Percentiles rank a stretch among this genome's conserved stretches.
Conservation (phyloP, 2,888 invertebrate species). For the Lasioglossum oenotherae region DNA sequence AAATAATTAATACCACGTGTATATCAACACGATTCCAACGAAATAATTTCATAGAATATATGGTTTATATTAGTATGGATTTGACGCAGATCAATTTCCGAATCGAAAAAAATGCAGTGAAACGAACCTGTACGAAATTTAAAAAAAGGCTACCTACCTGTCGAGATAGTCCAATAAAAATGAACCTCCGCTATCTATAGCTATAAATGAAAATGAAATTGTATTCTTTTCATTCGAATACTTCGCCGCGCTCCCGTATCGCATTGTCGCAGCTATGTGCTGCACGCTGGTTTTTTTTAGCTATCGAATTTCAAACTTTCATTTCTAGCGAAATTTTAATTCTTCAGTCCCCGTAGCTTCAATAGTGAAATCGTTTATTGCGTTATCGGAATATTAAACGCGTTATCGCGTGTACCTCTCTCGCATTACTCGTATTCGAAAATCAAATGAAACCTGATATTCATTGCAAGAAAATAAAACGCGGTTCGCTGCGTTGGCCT, state of each 20-base stretch:
- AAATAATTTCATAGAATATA: background rate
- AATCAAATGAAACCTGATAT: background rate
- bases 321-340: slow-evolving; percentile 5
- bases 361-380: background rate
- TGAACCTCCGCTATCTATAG: background rate
- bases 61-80: background rate
- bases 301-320: background rate
- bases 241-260: background rate
- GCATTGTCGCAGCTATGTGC: background rate
- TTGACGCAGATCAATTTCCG: background rate
- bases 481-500: background rate
- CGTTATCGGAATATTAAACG: background rate
- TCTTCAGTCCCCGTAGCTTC: background rate
- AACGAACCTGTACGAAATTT: background rate
- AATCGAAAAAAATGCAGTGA: background rate
- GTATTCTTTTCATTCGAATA: slow-evolving; percentile 11
- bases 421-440: background rate
- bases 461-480: background rate
- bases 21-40: background rate
- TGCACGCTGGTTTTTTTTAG: background rate
- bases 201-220: background rate
- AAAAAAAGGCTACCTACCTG: background rate
- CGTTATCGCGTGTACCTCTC: background rate
- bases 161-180: background rate
- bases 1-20: background rate